Evolutionary conservation across 30 jellyfish, hydroid and myxozoan genomes (phyloP), one percentile per base, ranked within the genome.

Genomic region (Nemopilema nomurai): DNA sequence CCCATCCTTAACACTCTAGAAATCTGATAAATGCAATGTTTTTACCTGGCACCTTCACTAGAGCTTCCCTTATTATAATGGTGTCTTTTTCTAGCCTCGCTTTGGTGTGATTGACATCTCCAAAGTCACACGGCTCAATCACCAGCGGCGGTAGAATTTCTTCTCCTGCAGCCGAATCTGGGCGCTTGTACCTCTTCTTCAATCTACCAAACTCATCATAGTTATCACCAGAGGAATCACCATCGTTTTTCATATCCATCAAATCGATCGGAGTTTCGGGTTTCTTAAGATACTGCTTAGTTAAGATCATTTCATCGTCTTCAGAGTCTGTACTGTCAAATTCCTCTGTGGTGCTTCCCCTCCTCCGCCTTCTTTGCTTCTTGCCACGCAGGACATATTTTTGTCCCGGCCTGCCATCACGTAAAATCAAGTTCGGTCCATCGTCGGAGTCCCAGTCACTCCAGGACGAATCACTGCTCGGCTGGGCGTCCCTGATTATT

Each of bases 181-280:
- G 98, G 25, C 98, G 51, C 26, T 73, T 88, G 50, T 74, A 65
- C 62, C 97, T 81, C 49, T 87, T 85, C 91, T 76, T 89, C 53
- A 80, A 76, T 21, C 98, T 74, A 4, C 98, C 98, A 69, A 89
- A 93, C 57, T 93, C 98, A 75, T 93, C 98, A 18, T 87, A 68
- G 25, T 78, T 95, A 3, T 86, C 90, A 28, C 89, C 96, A 0
- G 93, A 90, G 1, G 89, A 80, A 24, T 51, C 86, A 13, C n/a
- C n/a, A 16, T 90, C 97, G 64, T 76, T 62, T 51, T 90, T 90
- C 21, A 82, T 33, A 51, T 90, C 97, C 77, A 81, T 69, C 16
- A 69, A 68, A 9, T 33, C 84, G 28, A 53, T 87, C 4, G 97
- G 97, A 8, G 97, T 81, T 27, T 90, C 88, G 27, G 88, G 90